Evolutionary conservation across 2,888 invertebrate species (phyloP), one percentile per base, ranked within the genome.

Genomic region (Plusia festucae): DNA sequence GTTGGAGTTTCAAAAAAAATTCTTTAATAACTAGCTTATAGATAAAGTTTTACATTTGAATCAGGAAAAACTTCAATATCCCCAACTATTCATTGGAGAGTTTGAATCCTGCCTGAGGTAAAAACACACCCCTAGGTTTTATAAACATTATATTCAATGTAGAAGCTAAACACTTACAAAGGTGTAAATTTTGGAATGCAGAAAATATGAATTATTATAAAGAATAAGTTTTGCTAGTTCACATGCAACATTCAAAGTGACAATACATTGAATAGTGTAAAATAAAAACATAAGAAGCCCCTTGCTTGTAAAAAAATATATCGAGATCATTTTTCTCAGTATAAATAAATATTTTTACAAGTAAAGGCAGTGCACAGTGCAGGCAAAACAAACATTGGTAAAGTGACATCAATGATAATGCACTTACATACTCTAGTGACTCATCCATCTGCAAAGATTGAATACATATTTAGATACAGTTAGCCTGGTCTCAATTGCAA

Each of bases 361-460:
- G 46, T 49, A 49, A 49, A 46, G 20, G 16, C 13, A 49, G 65
- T 77, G 68, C 53, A 65, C 32, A 61, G 70, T 82, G 78, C 73
- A 71, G 22, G 40, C 71, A 70, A 73, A 63, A 77, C 76, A 76
- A 73, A 75, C 72, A 82, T 70, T 59, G 65, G 73, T 32, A 69
- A 49, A 44, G 52, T 68, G 67, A 27, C 16, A 66, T 56, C 24
- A 40, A 8, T 55, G 58, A 24, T 60, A 65, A 65, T 65, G 53
- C 69, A 83, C 83, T 81, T 76, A 85, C 84, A 68, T 78, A 79
- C 61, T 73, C 20, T 67, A 60, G 44, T 54, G 15, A 55, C 67
- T 51, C 54, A 73, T 73, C 79, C 80, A 84, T 78, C 84, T 84
- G 84, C 16, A 82, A 85, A 75, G 68, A 80, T 30, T 65, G 32